Percentiles rank a stretch among this genome's conserved stretches.
Evolutionary conservation across 1,140 invertebrate genomes (phyloP).

Genomic region (Drosophila punjabiensis): DNA sequence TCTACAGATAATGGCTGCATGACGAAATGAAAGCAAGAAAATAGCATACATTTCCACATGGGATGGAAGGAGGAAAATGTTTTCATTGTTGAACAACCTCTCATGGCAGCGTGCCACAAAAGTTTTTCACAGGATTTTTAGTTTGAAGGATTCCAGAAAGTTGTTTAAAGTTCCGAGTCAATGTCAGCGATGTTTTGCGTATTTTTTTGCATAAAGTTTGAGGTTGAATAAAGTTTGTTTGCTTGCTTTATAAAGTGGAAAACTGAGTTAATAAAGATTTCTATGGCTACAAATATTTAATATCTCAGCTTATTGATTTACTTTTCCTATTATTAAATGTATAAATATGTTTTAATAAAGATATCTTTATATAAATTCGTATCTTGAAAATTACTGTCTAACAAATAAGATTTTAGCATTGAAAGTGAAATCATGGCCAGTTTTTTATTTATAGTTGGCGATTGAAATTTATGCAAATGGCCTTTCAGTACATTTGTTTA

Average conservation of each 20-base stretch:
- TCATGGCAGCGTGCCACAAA: slow-evolving; percentile 15
- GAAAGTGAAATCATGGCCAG: not conserved
- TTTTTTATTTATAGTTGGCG: not conserved
- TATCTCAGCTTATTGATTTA: not conserved
- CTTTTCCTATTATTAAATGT: not conserved
- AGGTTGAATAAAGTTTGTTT: not conserved
- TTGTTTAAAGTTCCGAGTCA: slow-evolving; percentile 11
- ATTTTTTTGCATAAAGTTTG: not conserved
- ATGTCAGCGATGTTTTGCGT: slow-evolving; percentile 1
- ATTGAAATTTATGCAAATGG: slow-evolving; percentile 11
- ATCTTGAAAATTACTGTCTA: not conserved
- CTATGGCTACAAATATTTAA: not conserved
- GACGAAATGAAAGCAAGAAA: slow-evolving; percentile 12
- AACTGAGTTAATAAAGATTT: not conserved
- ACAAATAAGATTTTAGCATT: not conserved
- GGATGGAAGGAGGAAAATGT: slow-evolving; percentile 5
- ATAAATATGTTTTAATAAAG: not conserved
- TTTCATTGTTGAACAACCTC: slow-evolving; percentile 16
- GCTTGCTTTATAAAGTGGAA: not conserved
- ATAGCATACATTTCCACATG: slow-evolving; percentile 3
- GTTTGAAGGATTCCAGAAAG: slow-evolving; percentile 21
- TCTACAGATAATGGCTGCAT: slow-evolving; percentile 51
- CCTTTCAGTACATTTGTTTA: slow-evolving; percentile 10
- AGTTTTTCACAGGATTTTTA: slow-evolving; percentile 13
- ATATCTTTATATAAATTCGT: not conserved